Conservation (phyloP, 2,797 vertebrate species). For the Buceros bicornis region DNA sequence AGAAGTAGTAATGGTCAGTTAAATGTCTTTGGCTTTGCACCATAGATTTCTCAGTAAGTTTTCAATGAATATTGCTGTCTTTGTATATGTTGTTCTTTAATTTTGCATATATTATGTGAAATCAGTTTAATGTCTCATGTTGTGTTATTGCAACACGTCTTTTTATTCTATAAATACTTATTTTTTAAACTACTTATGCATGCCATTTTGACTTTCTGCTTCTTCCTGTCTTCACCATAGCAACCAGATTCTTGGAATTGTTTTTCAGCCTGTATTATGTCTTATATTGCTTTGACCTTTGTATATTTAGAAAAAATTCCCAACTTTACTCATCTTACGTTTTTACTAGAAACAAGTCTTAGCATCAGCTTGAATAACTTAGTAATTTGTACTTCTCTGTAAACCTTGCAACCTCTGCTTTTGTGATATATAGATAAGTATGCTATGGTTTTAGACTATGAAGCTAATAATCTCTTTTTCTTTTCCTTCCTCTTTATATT, state of each 20-base stretch:
- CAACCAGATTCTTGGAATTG: slow-evolving; percentile 50
- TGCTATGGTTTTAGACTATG: background rate
- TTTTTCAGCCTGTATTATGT: slow-evolving; percentile 17
- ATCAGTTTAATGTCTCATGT: background rate
- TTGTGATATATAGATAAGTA: background rate
- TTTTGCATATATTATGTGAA: background rate
- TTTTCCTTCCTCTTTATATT: background rate
- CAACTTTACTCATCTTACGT: background rate
- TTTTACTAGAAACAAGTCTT: background rate
- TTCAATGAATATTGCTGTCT: background rate
- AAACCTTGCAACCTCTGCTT: background rate
- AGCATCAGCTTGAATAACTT: background rate
- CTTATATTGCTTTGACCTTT: slow-evolving; percentile 11
- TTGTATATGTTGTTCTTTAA: background rate
- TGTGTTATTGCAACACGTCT: background rate
- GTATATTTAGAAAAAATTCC: background rate
- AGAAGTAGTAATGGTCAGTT: background rate
- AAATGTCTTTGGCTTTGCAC: background rate
- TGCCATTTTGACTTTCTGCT: slow-evolving; percentile 44
- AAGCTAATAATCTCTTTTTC: background rate
- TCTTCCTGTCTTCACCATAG: slow-evolving; percentile 61
- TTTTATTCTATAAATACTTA: slow-evolving; percentile 18
- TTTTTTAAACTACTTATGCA: background rate
- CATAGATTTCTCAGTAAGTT: background rate
- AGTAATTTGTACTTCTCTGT: background rate